These are phyloP conservation scores for Lasioglossum albipes DNA, from an alignment of 1,140 invertebrate genomes.

Conservation along the genomic window DNA sequence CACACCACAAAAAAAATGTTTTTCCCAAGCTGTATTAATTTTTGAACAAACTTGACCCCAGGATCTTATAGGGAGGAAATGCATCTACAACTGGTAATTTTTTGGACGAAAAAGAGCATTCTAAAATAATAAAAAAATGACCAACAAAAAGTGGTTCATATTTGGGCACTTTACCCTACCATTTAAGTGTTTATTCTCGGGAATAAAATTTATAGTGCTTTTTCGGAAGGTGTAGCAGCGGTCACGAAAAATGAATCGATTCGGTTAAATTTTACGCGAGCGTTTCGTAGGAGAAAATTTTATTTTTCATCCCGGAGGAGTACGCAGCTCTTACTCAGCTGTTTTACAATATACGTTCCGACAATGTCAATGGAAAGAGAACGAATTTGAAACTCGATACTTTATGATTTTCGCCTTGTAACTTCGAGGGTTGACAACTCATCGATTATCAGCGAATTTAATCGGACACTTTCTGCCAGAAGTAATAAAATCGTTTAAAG, in stretches of 20 bases:
- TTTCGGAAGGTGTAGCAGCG: not conserved
- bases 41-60: too few species aligned
- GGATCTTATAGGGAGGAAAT: too few species aligned
- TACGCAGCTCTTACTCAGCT: conserved; percentile 10
- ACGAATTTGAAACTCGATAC: conserved; percentile 11
- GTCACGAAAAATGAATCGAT: not conserved
- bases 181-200: not conserved
- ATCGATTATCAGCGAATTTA: too few species aligned
- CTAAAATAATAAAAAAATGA: too few species aligned
- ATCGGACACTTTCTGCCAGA: too few species aligned
- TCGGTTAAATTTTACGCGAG: not conserved
- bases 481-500: too few species aligned
- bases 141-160: too few species aligned
- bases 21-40: too few species aligned
- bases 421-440: not conserved
- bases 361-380: not conserved
- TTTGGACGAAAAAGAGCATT: too few species aligned
- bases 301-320: conserved; percentile 5
- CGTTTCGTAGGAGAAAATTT: conserved; percentile 1
- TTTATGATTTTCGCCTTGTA: conserved; percentile 7
- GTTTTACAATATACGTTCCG: conserved; percentile 7
- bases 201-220: not conserved
- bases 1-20: too few species aligned
- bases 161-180: too few species aligned
- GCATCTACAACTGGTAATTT: too few species aligned